Evolutionary conservation across 2,113 vertebrate species (phyloP).

Genomic region (Terrapene triunguis): DNA sequence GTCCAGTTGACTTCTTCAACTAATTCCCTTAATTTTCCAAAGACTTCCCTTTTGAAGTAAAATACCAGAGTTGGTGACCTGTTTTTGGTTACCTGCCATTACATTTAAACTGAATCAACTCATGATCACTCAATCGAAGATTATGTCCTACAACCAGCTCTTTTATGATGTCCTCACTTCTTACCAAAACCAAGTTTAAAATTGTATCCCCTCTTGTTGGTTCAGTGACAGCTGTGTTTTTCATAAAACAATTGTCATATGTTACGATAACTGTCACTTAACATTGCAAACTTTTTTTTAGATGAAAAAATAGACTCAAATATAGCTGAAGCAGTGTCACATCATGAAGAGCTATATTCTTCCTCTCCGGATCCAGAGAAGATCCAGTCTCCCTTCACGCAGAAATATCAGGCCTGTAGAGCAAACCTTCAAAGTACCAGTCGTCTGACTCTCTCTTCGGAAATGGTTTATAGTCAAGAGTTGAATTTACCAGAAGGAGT

Average conservation of each 20-base stretch:
- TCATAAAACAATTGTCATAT: background rate
- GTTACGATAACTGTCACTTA: background rate
- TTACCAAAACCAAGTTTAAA: background rate
- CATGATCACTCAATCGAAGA: background rate
- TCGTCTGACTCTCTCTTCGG: conserved; percentile 88
- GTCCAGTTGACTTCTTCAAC: background rate
- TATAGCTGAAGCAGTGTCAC: conserved; percentile 62
- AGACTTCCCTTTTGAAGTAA: background rate
- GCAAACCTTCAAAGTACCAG: conserved; percentile 94
- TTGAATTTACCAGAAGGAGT: conserved; percentile 91
- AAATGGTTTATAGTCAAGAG: conserved; percentile 91
- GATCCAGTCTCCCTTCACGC: conserved; percentile 80
- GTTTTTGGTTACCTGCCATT: background rate
- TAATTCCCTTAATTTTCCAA: background rate
- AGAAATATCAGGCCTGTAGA: conserved; percentile 86
- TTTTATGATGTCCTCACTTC: background rate
- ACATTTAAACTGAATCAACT: background rate
- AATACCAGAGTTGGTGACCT: background rate
- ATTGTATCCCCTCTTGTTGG: background rate
- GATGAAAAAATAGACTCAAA: conserved; percentile 79
- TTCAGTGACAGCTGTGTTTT: background rate
- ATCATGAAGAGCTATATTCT: conserved; percentile 79
- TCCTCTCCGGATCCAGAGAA: conserved; percentile 85
- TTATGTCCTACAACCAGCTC: background rate
- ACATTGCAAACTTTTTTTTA: conserved; percentile 56